These are phyloP conservation scores for Solea solea DNA, from an alignment of 2,113 vertebrate genomes.

Conservation along the genomic window DNA sequence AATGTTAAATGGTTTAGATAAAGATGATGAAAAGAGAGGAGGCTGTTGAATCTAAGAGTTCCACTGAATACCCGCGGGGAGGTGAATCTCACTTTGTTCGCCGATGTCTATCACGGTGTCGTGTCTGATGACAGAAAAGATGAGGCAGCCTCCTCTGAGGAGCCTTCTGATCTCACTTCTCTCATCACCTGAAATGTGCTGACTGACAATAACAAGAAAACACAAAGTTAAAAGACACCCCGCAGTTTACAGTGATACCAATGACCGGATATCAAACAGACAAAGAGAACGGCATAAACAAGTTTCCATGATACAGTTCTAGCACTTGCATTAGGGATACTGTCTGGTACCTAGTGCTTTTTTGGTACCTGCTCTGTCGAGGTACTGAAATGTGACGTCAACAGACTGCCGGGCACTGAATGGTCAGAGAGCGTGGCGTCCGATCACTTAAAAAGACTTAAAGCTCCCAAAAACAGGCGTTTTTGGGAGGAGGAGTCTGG, in stretches of 20 bases:
- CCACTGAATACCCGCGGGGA: background rate
- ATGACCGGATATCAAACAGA: too few relatives aligned
- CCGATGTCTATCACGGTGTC: background rate
- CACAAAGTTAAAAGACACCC: background rate
- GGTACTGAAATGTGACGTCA: too few relatives aligned
- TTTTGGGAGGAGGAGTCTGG: too few relatives aligned
- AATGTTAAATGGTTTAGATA: background rate
- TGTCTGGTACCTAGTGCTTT: too few relatives aligned
- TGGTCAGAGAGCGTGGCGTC: too few relatives aligned
- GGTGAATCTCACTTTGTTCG: background rate
- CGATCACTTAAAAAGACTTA: too few relatives aligned
- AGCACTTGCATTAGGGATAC: too few relatives aligned
- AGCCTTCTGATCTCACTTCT: background rate
- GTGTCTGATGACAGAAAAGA: background rate
- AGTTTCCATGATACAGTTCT: too few relatives aligned
- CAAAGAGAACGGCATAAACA: too few relatives aligned
- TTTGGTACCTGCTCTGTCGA: too few relatives aligned
- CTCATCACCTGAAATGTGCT: background rate
- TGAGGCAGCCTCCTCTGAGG: background rate
- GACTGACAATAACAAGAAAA: background rate
- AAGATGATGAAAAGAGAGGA: background rate
- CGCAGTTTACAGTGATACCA: background rate
- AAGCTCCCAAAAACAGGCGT: too few relatives aligned
- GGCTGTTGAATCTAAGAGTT: background rate
- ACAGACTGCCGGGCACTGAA: too few relatives aligned